These are phyloP conservation scores for Nothobranchius kuhntae DNA, from an alignment of 2,113 vertebrate genomes.

Conservation along the genomic window DNA sequence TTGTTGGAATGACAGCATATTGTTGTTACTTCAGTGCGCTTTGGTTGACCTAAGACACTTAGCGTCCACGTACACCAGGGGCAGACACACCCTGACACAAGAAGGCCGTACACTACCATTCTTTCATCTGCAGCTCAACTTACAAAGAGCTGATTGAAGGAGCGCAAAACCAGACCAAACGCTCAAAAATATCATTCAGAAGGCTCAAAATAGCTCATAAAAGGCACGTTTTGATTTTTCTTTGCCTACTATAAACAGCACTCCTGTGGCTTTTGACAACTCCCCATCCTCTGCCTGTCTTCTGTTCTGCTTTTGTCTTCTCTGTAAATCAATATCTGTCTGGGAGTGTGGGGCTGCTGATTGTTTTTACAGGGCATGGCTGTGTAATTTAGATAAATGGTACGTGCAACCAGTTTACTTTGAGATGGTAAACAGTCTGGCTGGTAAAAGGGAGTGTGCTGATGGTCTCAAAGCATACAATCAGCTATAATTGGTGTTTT, in stretches of 20 bases:
- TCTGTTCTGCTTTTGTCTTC: slow-evolving; percentile 54
- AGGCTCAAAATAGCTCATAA: slow-evolving; percentile 48
- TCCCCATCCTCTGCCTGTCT: slow-evolving; percentile 40
- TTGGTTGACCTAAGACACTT: slow-evolving; percentile 33
- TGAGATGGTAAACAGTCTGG: slow-evolving; percentile 72
- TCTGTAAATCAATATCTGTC: slow-evolving; percentile 71
- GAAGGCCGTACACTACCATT: slow-evolving; percentile 25
- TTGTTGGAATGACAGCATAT: slow-evolving; percentile 21
- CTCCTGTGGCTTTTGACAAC: slow-evolving; percentile 48
- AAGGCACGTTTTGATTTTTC: slow-evolving; percentile 28
- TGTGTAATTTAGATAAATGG: slow-evolving; percentile 80
- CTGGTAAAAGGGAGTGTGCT: slow-evolving; percentile 63
- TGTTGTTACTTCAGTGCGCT: slow-evolving; percentile 9
- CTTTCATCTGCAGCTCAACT: slow-evolving; percentile 28
- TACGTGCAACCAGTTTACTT: slow-evolving; percentile 61
- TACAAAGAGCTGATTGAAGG: slow-evolving; percentile 30
- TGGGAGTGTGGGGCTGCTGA: slow-evolving; percentile 61
- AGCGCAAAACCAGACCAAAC: slow-evolving; percentile 52
- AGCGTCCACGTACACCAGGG: slow-evolving; percentile 1
- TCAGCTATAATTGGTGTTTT: slow-evolving; percentile 71
- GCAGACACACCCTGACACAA: slow-evolving; percentile 45
- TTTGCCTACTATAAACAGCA: slow-evolving; percentile 44
- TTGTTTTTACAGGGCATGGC: slow-evolving; percentile 72
- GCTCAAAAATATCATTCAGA: slow-evolving; percentile 30
- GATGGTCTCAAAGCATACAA: slow-evolving; percentile 58